A percentile compares a stretch with the other conserved stretches of the same genome.
These are phyloP conservation scores for Xenopus petersii DNA, from an alignment of 2,797 vertebrate species.

Conservation along the genomic window DNA sequence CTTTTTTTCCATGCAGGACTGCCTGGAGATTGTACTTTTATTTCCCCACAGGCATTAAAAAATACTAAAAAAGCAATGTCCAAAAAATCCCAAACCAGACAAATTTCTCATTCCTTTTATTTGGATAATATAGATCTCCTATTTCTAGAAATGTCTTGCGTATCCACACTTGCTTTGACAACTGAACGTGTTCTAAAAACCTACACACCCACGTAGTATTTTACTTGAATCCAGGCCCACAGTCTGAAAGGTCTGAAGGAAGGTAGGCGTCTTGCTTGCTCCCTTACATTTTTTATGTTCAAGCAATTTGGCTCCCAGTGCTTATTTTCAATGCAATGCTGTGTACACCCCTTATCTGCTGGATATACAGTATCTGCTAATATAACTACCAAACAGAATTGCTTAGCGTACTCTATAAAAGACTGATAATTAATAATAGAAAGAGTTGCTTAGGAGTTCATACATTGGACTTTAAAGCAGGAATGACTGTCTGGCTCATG, in stretches of 20 bases:
- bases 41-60: not conserved
- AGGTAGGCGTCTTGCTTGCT: slow-evolving; percentile 62
- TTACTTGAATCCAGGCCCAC: slow-evolving; percentile 61
- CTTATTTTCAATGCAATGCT: slow-evolving; percentile 52
- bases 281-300: slow-evolving; percentile 47
- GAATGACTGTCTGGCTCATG: no score
- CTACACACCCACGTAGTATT: slow-evolving; percentile 53
- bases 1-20: not conserved
- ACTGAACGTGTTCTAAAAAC: slow-evolving; percentile 45
- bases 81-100: slow-evolving; percentile 28
- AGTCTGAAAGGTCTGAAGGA: slow-evolving; percentile 57
- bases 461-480: no score
- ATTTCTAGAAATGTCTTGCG: slow-evolving; percentile 45
- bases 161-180: slow-evolving; percentile 48
- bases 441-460: no score
- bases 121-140: slow-evolving; percentile 52
- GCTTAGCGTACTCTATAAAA: not conserved
- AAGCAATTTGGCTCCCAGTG: slow-evolving; percentile 56
- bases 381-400: not conserved
- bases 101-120: slow-evolving; percentile 46
- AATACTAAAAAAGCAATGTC: not conserved
- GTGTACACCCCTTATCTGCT: slow-evolving; percentile 51
- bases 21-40: not conserved
- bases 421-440: no score
- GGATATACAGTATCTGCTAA: slow-evolving; percentile 25